These are phyloP conservation scores for Orientallactaga bullata DNA, from an alignment of 2,113 vertebrate genomes.

Conservation along the genomic window DNA sequence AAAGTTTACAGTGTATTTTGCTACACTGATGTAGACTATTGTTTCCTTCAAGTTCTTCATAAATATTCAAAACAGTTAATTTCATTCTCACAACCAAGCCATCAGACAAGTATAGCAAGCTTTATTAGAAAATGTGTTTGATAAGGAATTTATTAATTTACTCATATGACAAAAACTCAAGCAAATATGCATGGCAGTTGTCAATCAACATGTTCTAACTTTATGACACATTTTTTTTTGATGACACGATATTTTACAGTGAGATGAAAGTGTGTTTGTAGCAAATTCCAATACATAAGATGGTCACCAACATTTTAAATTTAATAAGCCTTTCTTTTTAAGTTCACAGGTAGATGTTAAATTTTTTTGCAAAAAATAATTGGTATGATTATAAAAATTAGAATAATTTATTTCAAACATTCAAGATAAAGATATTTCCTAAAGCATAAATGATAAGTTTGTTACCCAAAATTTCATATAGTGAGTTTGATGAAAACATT, in stretches of 20 bases:
- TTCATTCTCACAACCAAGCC: background rate
- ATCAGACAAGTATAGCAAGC: background rate
- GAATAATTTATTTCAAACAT: background rate
- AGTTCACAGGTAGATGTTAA: background rate
- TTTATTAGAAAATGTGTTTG: background rate
- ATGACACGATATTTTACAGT: background rate
- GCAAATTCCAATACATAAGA: background rate
- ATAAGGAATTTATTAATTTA: background rate
- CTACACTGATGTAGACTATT: background rate
- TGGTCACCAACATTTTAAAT: background rate
- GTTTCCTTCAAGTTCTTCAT: background rate
- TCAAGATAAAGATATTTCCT: background rate
- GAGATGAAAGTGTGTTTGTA: background rate
- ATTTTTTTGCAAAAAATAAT: constrained; percentile 21
- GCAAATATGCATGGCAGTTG: background rate
- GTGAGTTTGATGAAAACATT: background rate
- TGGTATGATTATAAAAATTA: background rate
- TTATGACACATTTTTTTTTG: background rate
- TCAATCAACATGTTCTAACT: background rate
- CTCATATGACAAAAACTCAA: background rate
- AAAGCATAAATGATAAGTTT: background rate
- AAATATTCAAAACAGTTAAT: constrained; percentile 15
- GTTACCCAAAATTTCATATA: constrained; percentile 13
- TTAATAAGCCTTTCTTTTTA: background rate
- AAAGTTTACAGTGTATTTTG: background rate